Evolutionary conservation across 2,113 vertebrate genomes (phyloP), one percentile per base, ranked within the genome.

Genomic region (Ceyx melanurus): DNA sequence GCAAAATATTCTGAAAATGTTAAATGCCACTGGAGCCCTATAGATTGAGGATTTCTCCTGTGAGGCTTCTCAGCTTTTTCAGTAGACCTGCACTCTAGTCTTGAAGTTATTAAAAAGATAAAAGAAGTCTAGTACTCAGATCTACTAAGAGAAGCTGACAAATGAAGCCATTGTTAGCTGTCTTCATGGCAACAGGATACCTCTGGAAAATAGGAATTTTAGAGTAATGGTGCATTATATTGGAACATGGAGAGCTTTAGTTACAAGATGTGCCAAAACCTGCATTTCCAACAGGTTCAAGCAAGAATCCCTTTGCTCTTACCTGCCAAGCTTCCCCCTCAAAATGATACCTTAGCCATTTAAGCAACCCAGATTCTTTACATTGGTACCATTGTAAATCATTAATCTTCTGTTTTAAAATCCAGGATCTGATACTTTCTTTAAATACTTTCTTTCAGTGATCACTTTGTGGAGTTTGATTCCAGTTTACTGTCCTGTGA

Each of bases 371-470:
- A 12, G 45, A 6, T 15, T 23, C 46, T 66, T 70, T 50, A 54
- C 10, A 25, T 0, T 64, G 25, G 17, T 71, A 16, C 56, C 6
- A 2, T 7, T 20, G 11, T 21, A 12, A 1, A 7, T 22, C 33
- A 29, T 37, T 66, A 4, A 31, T 5, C 13, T 60, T 37, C 8
- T 33, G 7, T 42, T 29, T 26, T 19, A 37, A 64, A 73, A 46
- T 29, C 25, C 31, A 56, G 20, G 12, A 26, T 61, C 15, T 61
- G 14, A 54, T 53, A 29, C 5, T 46, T 48, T 78, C 37, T 43
- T 37, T 74, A 33, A 67, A 19, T 14, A 6, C 35, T 35, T 35
- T 35, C 35, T 35, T 35, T 2, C 58, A 73, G 50, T 15, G 28
- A 15, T 61, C 35, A 40, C 42, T 17, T 13, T 6, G 1, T 0